Base-by-base conservation (phyloP, 2,797 vertebrate species). In the Galago senegalensis region DNA sequence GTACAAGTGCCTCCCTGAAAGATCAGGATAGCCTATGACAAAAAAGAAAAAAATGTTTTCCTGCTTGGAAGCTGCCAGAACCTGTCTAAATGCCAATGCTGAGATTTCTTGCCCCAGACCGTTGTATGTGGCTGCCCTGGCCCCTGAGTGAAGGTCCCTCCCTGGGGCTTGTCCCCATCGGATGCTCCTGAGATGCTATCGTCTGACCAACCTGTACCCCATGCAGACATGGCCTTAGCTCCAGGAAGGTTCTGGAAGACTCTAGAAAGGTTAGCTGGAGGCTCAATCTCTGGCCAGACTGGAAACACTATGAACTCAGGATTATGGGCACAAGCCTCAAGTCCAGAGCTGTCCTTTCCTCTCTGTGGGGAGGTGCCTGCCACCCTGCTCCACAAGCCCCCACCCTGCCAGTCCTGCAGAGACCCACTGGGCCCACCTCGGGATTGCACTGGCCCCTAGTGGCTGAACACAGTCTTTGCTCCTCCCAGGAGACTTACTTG, bases 361-460 rank as follows among this genome's bases (percentile, higher is more conserved):
- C 23, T 10, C 29, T 77, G 29, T n/a, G 20, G 2, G 16, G 7
- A 53, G 23, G 9, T 27, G 49, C 18, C 49, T 2, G 10, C 23
- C 12, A 12, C 34, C 46, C 40, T 3, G 1, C 29, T 58, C 31
- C 60, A 13, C 0, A 14, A n/a, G 11, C 16, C n/a, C 29, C 75
- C 29, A 43, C 37, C 23, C 12, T 7, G 27, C 37, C 17, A 1
- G 3, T 10, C 43, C 5, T 1, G 2, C 34, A 8, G 40, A 8
- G 40, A 40, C 7, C 21, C 31, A 0, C 21, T 5, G 0, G 21
- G 23, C 40, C 87, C 17, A 97, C 95, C 93, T 94, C 56, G 0
- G 75, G 97, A 95, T 97, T 98, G 93, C 97, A 98, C 97, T 87
- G 98, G 3, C 98, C 98, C 86, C 98, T 98, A 83, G 96, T 53